Evolutionary conservation across 2,888 invertebrate species (phyloP), one percentile per base, ranked within the genome.

Genomic region (Hirtodrosophila duncani): DNA sequence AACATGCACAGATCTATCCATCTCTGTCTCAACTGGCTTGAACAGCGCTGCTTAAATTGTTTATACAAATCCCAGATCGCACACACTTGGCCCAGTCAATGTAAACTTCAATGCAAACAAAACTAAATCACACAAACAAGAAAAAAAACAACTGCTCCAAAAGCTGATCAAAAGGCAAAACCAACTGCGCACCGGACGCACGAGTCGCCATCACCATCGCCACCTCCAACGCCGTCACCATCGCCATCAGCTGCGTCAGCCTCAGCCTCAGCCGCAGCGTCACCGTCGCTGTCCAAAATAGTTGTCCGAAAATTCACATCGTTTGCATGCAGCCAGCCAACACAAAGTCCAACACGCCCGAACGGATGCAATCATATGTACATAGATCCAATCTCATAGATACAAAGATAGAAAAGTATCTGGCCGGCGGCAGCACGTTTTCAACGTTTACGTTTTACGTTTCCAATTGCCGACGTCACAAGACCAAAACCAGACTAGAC

Each of bases 131-230:
- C 17, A 29, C 14, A 49, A 21, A 27, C 30, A 39, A 5, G 21
- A 24, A 37, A 34, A 8, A 50, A 17, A 17, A 44, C 29, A 20
- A 10, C 31, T 34, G 46, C 24, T 8, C 17, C 13, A 50, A 48
- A 48, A 34, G 41, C 39, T 67, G 74, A 74, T 74, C 74, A 74
- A 78, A 78, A 71, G 77, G 77, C 74, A 74, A 78, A 78, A 71
- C 66, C 46, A 74, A 74, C 58, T 68, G 74, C 75, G 67, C 72
- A 75, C 79, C 79, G 79, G 79, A 78, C 74, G 64, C 71, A 64
- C 56, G 67, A 67, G 68, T 59, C 63, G 56, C 48, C 20, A 55
- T 39, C 33, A n/a, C n/a, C n/a, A n/a, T n/a, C 42, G 30, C 29
- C 41, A 42, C 30, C 41, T 33, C 9, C 24, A 44, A 29, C 10